phyloP scores from a whole-genome alignment of 1,140 invertebrate species.

The Nasonia longicornis region DNA sequence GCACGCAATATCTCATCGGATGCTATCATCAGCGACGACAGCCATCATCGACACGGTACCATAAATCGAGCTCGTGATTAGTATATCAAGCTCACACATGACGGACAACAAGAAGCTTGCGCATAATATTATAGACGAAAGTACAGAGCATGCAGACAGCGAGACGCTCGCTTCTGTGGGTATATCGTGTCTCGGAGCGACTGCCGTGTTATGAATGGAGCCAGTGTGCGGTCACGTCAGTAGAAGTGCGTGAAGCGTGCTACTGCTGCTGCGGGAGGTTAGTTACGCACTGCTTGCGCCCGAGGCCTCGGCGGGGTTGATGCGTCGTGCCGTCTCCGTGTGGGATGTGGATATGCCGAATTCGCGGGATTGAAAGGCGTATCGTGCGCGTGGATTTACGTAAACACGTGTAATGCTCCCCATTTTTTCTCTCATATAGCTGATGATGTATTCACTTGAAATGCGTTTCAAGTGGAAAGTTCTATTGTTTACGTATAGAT shows the following conservation, averaged over 20 bases:
- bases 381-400: not conserved
- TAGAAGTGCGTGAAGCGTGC: slow-evolving; percentile 56
- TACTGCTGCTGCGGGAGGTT: slow-evolving; percentile 59
- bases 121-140: not conserved
- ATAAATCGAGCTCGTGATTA: not conserved
- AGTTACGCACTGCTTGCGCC: slow-evolving; percentile 66
- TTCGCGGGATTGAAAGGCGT: not conserved
- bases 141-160: not conserved
- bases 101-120: not conserved
- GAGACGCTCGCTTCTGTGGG: not conserved
- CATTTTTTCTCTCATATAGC: too few relatives aligned
- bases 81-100: not conserved
- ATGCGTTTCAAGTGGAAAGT: too few relatives aligned
- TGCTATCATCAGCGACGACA: not conserved
- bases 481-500: not conserved
- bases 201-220: slow-evolving; percentile 62
- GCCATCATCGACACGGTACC: not conserved
- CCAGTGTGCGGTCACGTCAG: slow-evolving; percentile 63
- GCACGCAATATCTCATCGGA: not conserved
- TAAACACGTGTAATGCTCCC: too few relatives aligned
- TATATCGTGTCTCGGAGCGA: not conserved
- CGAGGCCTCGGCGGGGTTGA: slow-evolving; percentile 50
- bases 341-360: not conserved
- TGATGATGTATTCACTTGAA: too few relatives aligned
- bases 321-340: not conserved